A percentile compares a stretch with the other conserved stretches of the same genome.
phyloP scores from a whole-genome alignment of 2,888 invertebrate species.

The Gonocerus acuteangulatus region DNA sequence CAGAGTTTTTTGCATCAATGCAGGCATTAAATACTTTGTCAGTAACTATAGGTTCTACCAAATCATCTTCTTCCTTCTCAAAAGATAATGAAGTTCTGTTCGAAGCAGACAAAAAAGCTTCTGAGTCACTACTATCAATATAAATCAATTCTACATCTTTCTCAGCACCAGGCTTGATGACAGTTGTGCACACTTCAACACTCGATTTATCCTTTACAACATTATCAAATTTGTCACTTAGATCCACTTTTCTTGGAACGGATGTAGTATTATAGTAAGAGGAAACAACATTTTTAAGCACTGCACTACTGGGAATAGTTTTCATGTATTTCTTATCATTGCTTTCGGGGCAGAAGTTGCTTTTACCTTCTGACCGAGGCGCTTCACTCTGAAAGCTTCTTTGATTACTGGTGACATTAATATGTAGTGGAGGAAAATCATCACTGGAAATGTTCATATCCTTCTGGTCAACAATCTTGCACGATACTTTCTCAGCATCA shows the following conservation, averaged over 20 bases:
- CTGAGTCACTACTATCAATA: constrained; percentile 35
- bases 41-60: neutral
- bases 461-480: too few relatives aligned
- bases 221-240: neutral
- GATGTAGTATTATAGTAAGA: constrained; percentile 20
- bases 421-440: too few relatives aligned
- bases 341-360: neutral
- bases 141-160: constrained; percentile 32
- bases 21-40: neutral
- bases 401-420: too few relatives aligned
- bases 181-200: constrained; percentile 9
- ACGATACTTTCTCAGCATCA: too few relatives aligned
- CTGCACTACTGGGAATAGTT: constrained; percentile 6
- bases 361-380: too few relatives aligned
- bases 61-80: constrained; percentile 6
- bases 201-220: neutral
- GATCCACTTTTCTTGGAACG: constrained; percentile 1
- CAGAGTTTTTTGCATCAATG: neutral
- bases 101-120: constrained; percentile 18
- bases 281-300: constrained; percentile 27
- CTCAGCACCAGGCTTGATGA: constrained; percentile 6
- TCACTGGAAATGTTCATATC: too few relatives aligned
- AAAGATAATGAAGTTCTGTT: constrained; percentile 10
- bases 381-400: too few relatives aligned
- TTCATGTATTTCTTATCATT: neutral